Conservation (phyloP, 2,113 vertebrate genomes). For the Urocynchramus pylzowi region DNA sequence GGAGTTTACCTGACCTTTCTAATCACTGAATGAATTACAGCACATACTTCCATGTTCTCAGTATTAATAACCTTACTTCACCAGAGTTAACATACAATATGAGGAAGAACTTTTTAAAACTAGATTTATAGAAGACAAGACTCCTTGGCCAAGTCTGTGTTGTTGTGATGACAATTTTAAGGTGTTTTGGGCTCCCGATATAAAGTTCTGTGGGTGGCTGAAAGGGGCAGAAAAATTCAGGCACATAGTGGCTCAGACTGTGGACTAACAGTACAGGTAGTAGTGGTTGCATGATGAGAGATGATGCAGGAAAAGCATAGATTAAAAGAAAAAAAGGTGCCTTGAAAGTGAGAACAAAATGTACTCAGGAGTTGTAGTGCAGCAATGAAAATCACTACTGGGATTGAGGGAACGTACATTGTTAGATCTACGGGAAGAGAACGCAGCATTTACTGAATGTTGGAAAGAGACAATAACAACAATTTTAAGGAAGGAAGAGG, state of each 20-base stretch:
- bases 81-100: not conserved
- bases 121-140: not conserved
- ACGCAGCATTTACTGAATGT: not conserved
- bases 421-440: not conserved
- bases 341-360: not conserved
- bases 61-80: not conserved
- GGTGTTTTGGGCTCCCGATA: not conserved
- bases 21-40: not conserved
- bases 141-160: not conserved
- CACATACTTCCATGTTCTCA: not conserved
- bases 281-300: not conserved
- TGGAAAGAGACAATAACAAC: not conserved
- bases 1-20: not conserved
- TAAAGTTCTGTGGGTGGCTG: not conserved
- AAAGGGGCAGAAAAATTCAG: not conserved
- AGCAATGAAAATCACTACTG: not conserved
- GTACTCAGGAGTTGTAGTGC: not conserved
- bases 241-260: not conserved
- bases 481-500: not conserved
- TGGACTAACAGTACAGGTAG: not conserved
- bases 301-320: not conserved
- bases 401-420: not conserved
- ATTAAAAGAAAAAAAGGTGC: not conserved
- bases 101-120: not conserved
- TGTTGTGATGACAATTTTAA: not conserved